Conservation (phyloP, 1,140 invertebrate species). For the Calliopsis andreniformis region DNA sequence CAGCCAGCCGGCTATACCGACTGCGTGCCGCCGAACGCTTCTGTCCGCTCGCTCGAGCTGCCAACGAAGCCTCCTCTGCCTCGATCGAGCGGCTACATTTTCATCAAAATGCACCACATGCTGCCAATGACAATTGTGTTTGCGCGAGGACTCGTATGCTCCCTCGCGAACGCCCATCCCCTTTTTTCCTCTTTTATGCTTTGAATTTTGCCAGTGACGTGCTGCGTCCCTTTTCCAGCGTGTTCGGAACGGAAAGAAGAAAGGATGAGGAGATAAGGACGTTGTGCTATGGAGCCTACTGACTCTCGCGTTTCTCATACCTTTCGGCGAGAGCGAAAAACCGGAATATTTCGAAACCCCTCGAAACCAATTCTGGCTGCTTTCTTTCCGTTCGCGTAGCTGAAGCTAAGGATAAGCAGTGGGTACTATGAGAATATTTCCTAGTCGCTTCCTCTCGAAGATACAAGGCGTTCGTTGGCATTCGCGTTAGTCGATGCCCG, state of each 20-base stretch:
- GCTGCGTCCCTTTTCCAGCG: too few relatives aligned
- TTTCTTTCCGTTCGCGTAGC: too few relatives aligned
- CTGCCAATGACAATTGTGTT: not conserved
- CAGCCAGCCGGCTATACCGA: conserved; percentile 39
- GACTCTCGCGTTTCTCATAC: not conserved
- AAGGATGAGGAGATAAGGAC: too few relatives aligned
- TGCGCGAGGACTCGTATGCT: not conserved
- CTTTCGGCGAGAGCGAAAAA: not conserved
- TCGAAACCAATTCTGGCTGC: too few relatives aligned
- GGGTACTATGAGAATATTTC: not conserved
- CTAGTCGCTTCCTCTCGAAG: not conserved
- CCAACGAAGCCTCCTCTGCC: not conserved
- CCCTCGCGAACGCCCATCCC: not conserved
- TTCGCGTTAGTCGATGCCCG: too few relatives aligned
- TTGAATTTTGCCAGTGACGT: too few relatives aligned
- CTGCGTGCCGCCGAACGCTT: conserved; percentile 39
- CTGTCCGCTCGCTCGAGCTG: conserved; percentile 9
- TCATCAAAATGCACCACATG: not conserved
- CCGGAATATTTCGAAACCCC: not conserved
- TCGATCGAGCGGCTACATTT: not conserved
- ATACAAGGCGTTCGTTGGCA: not conserved
- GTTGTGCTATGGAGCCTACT: too few relatives aligned
- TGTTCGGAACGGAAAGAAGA: too few relatives aligned
- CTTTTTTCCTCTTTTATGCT: too few relatives aligned
- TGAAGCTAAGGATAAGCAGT: not conserved